These are phyloP conservation scores for Cinclus cinclus DNA, from an alignment of 2,113 vertebrate species.

Conservation along the genomic window DNA sequence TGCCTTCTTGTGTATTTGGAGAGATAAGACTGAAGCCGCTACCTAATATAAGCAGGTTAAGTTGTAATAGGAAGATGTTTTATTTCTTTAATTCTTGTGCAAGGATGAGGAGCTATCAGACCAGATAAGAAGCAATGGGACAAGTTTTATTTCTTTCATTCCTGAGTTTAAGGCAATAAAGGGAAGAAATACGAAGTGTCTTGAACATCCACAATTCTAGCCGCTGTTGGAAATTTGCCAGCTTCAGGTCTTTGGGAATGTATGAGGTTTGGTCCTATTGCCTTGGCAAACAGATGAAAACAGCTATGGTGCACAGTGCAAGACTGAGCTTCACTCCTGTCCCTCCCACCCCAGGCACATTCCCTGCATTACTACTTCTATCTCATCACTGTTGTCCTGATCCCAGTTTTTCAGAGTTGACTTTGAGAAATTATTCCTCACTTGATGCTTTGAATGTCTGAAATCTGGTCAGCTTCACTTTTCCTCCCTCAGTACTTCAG, in stretches of 20 bases:
- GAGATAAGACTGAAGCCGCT: neutral
- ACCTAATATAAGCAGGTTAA: neutral
- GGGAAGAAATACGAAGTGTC: neutral
- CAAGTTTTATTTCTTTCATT: neutral
- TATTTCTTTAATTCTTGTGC: neutral
- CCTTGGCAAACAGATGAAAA: neutral
- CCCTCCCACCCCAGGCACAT: fast-evolving
- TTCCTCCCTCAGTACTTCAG: neutral
- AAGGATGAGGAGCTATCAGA: neutral
- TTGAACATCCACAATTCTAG: neutral
- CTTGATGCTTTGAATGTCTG: neutral
- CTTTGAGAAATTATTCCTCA: neutral
- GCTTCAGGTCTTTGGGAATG: neutral
- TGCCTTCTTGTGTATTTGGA: neutral
- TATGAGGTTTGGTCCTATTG: neutral
- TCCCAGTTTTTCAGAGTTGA: neutral
- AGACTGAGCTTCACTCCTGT: neutral
- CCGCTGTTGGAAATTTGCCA: neutral
- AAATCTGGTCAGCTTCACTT: neutral
- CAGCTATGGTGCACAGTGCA: neutral
- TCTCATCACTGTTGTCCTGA: neutral
- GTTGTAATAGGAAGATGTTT: neutral
- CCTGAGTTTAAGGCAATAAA: neutral
- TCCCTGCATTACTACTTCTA: neutral
- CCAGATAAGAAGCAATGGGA: neutral